A percentile compares a stretch with the other conserved stretches of the same genome.
Conservation (phyloP, 2,797 vertebrate species). For the Acomys russatus region DNA sequence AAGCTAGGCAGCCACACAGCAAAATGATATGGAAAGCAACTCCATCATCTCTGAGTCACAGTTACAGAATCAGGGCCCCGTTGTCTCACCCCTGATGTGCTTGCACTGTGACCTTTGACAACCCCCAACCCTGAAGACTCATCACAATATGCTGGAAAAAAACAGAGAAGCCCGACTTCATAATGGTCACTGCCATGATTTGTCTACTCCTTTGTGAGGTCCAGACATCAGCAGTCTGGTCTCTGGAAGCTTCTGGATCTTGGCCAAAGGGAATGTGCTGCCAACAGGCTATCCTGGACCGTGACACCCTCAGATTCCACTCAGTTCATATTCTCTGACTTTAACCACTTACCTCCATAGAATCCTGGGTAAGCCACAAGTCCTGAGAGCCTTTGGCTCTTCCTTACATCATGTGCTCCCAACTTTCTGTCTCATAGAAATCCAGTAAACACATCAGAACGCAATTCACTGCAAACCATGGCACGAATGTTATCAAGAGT, state of each 20-base stretch:
- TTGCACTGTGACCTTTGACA: background rate
- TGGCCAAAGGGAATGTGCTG: background rate
- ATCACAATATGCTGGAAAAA: background rate
- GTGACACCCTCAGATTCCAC: background rate
- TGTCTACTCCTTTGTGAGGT: background rate
- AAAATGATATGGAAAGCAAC: background rate
- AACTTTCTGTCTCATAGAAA: background rate
- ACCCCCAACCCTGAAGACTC: background rate
- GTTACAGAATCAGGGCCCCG: background rate
- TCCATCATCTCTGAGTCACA: background rate
- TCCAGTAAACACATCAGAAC: background rate
- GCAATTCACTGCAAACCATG: background rate
- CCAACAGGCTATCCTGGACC: background rate
- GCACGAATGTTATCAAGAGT: background rate
- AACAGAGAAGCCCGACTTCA: background rate
- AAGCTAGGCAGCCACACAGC: background rate
- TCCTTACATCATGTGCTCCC: background rate
- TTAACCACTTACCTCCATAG: accelerated
- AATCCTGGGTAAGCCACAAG: background rate
- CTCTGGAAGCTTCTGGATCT: background rate
- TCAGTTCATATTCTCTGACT: background rate
- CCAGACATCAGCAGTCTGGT: accelerated
- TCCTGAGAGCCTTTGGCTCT: background rate
- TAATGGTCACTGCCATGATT: background rate
- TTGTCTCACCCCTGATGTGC: background rate